Evolutionary conservation across 2,888 invertebrate genomes (phyloP).

Genomic region (Pharmacophagus antenor): DNA sequence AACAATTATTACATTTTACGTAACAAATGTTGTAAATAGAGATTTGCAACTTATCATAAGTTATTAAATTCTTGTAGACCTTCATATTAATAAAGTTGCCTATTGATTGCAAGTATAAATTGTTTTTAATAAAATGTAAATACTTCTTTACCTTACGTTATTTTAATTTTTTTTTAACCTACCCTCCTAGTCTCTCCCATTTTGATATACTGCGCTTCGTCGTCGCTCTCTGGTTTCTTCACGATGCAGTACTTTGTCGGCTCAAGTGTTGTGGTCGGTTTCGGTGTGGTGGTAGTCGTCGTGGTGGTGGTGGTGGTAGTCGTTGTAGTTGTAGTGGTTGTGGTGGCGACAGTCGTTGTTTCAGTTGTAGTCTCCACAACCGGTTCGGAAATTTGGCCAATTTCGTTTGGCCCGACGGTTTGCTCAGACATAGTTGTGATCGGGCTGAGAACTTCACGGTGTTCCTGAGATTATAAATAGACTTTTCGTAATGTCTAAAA

Average conservation of each 20-base stretch:
- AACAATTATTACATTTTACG: no score
- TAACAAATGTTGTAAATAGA: no score
- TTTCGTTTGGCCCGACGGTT: conserved; percentile 63
- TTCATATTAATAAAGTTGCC: no score
- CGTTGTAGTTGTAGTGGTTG: conserved; percentile 60
- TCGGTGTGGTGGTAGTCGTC: conserved; percentile 71
- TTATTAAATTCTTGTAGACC: no score
- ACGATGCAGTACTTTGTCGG: conserved; percentile 88
- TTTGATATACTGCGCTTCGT: conserved; percentile 87
- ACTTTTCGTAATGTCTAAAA: no score
- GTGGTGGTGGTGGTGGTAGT: conserved; percentile 68
- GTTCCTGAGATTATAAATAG: conserved; percentile 45
- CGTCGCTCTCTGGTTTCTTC: conserved; percentile 89
- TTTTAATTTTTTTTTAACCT: conserved; percentile 51
- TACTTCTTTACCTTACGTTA: background rate
- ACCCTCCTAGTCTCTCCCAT: conserved; percentile 93
- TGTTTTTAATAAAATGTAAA: background rate
- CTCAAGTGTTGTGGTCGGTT: conserved; percentile 81
- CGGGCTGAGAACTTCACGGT: conserved; percentile 60
- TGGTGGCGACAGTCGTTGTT: conserved; percentile 49
- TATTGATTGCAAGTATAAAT: no score
- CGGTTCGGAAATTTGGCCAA: conserved; percentile 70
- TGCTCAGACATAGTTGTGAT: conserved; percentile 74
- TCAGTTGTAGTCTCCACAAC: conserved; percentile 60
- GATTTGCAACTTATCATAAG: no score